Base-by-base conservation (phyloP, 2,797 vertebrate genomes). In the Brachymystax lenok region DNA sequence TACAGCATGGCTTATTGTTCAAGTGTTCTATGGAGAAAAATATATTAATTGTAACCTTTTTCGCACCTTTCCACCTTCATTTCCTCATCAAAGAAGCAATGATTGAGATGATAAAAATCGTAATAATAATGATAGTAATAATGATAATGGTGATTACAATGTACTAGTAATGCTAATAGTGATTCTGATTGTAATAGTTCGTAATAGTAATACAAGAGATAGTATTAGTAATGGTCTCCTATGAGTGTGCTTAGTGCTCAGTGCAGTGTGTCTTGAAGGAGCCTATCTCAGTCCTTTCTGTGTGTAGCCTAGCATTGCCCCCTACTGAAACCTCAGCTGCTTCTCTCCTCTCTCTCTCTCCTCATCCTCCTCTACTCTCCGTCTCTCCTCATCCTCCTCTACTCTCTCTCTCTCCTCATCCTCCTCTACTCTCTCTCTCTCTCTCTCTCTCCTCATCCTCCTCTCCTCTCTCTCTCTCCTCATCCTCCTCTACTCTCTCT, bases 301-400 rank as follows among this genome's bases (percentile, higher is more conserved):
- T 84, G 7, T 7, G 85, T 79, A 92, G 91, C 89, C 85, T 92
- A 84, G 90, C 89, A 93, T 94, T 94, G 93, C 91, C 93, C 93
- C 93, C 93, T 94, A 88, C 92, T 94, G 93, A 94, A 92, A 88
- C 87, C 33, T 81, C 85, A 88, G 82, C 88, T 87, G 81, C 10
- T 84, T 82, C 74, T 77, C 79, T 69, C 59, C 14, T 79, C 40
- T 73, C 35, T 35, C 1, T 35, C 33, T 1, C 33, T 35, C 33
- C 33, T 35, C 5, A 35, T 35, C 33, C 5, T 35, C 33, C 33
- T 35, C 33, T 6, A 6, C 33, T 35, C 33, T 35, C 30, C 1
- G 4, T 35, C 33, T 6, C 78, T 77, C 40, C 52, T 21, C 77
- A 33, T 59, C 69, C 69, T 21, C 16, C 69, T 24, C 59, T 19